Evolutionary conservation across 2,113 vertebrate genomes (phyloP).

Genomic region (Semicossyphus pulcher): DNA sequence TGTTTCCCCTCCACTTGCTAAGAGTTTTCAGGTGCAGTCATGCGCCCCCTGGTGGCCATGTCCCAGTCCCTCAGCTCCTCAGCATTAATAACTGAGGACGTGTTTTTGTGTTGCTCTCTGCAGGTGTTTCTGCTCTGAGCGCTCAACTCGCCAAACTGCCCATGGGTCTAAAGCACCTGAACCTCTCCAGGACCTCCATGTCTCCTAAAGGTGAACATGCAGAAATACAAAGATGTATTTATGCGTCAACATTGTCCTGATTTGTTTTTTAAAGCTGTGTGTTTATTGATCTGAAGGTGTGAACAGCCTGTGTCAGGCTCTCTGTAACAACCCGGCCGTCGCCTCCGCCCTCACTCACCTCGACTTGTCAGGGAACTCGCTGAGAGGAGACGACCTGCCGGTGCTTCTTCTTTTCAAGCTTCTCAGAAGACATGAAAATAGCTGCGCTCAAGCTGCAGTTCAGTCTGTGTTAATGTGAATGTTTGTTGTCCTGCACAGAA

Average conservation of each 20-base stretch:
- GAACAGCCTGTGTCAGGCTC: conserved; percentile 91
- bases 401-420: no score
- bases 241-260: neutral
- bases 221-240: no score
- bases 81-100: no score
- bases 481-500: conserved; percentile 76
- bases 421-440: no score
- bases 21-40: no score
- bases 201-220: conserved; percentile 89
- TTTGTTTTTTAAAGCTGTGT: neutral
- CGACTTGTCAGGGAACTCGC: conserved; percentile 92
- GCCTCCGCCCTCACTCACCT: conserved; percentile 87
- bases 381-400: conserved; percentile 92
- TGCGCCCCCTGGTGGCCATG: conserved; percentile 29
- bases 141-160: conserved; percentile 92
- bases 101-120: neutral
- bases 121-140: conserved; percentile 92
- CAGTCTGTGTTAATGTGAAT: no score
- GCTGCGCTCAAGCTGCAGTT: no score
- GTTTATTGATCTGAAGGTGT: conserved; percentile 83
- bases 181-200: conserved; percentile 92
- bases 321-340: conserved; percentile 87
- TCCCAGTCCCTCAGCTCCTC: no score
- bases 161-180: conserved; percentile 91
- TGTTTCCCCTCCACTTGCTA: no score